phyloP scores from a whole-genome alignment of 2,888 invertebrate species.

The Amphimallon solstitiale region DNA sequence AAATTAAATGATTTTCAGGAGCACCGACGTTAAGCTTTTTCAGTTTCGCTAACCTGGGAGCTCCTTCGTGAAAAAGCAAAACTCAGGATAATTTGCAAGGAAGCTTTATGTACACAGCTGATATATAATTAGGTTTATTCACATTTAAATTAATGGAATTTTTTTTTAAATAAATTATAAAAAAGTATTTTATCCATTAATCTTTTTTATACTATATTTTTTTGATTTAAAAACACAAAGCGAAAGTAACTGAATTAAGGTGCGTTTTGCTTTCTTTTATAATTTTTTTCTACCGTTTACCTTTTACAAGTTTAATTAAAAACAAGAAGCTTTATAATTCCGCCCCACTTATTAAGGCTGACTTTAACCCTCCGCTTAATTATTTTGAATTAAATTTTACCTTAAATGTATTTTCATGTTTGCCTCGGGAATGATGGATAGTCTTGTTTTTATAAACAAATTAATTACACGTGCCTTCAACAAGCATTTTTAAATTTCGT shows the following conservation, averaged over 20 bases:
- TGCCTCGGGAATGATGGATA: conserved; percentile 8
- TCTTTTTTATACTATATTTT: too few species aligned
- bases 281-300: not conserved
- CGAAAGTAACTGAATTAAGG: too few species aligned
- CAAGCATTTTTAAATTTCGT: too few species aligned
- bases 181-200: too few species aligned
- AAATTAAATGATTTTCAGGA: conserved; percentile 55
- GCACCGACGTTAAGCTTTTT: conserved; percentile 45
- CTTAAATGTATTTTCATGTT: conserved; percentile 15
- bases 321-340: conserved; percentile 29
- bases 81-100: too few species aligned
- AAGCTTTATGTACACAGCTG: too few species aligned
- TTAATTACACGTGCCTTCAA: conserved; percentile 13
- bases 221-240: too few species aligned
- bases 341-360: conserved; percentile 10
- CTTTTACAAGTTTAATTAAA: conserved; percentile 20
- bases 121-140: too few species aligned
- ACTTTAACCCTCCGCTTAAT: conserved; percentile 12
- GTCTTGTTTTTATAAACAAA: conserved; percentile 21
- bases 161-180: too few species aligned
- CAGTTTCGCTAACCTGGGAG: conserved; percentile 50
- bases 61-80: conserved; percentile 30
- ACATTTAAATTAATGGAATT: too few species aligned
- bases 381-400: conserved; percentile 30
- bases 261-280: not conserved